A percentile compares a stretch with the other conserved stretches of the same genome.
Conservation (phyloP, 2,888 invertebrate genomes). For the Cephalotes varians region DNA sequence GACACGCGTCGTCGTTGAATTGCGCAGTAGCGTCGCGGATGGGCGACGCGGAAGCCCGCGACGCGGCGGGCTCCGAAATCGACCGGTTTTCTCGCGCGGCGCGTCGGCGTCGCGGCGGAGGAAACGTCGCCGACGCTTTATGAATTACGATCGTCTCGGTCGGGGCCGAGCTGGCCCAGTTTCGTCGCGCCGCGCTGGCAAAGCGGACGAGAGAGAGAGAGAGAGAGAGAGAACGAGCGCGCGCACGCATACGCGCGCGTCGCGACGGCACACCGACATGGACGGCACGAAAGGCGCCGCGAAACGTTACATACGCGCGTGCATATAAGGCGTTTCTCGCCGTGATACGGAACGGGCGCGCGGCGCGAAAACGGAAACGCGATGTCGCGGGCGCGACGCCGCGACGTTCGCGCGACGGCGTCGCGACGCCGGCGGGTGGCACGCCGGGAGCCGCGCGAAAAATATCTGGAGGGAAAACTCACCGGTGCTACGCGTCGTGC, state of each 20-base stretch:
- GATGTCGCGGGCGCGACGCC: not conserved
- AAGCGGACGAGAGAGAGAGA: not conserved
- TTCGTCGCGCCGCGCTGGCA: conserved; percentile 3
- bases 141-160: conserved; percentile 31
- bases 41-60: conserved; percentile 53
- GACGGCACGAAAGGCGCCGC: not conserved
- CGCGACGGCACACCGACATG: not conserved
- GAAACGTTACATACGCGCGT: conserved; percentile 31
- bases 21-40: conserved; percentile 72
- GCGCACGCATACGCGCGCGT: not conserved
- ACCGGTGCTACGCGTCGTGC: conserved; percentile 82
- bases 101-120: conserved; percentile 6
- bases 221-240: not conserved
- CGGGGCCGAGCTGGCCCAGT: conserved; percentile 3
- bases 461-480: conserved; percentile 75
- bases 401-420: not conserved
- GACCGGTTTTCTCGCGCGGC: conserved; percentile 59
- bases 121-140: conserved; percentile 19
- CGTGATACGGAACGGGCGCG: not conserved
- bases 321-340: conserved; percentile 49
- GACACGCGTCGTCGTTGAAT: conserved; percentile 49
- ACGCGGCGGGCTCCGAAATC: conserved; percentile 47
- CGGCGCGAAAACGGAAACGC: not conserved
- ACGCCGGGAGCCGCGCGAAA: conserved; percentile 27
- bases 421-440: conserved; percentile 26